A percentile compares a stretch with the other conserved stretches of the same genome.
Conservation (phyloP, 2,113 vertebrate genomes). For the Donacobius atricapilla region DNA sequence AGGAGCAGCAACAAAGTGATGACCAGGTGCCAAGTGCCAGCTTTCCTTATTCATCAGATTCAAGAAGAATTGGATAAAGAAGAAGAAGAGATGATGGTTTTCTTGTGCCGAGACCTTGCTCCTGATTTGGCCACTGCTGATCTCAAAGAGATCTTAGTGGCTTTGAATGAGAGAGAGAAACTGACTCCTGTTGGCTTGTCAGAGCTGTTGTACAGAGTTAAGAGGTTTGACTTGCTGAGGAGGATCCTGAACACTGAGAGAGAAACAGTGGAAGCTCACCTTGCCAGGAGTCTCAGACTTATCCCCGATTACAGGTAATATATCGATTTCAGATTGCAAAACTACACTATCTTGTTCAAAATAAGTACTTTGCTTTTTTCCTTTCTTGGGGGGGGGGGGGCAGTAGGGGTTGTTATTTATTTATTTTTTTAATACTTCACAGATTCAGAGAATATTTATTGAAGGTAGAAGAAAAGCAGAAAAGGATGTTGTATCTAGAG, state of each 20-base stretch:
- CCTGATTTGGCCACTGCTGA: neutral
- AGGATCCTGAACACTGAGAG: conserved; percentile 71
- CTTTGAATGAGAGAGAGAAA: conserved; percentile 63
- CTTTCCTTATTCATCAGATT: conserved; percentile 68
- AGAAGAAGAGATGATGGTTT: conserved; percentile 73
- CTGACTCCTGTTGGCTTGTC: conserved; percentile 51
- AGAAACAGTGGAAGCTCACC: conserved; percentile 63
- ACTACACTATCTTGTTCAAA: neutral
- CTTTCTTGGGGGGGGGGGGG: neutral
- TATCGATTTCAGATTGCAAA: neutral
- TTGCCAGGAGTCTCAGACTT: conserved; percentile 26
- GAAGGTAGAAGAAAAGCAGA: neutral
- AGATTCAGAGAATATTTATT: neutral
- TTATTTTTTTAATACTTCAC: neutral
- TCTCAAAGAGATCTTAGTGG: conserved; percentile 60
- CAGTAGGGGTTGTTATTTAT: neutral
- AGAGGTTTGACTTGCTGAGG: conserved; percentile 84
- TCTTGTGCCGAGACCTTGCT: conserved; percentile 71
- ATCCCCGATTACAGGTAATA: conserved; percentile 86
- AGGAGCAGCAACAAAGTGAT: conserved; percentile 20
- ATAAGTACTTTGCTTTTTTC: neutral
- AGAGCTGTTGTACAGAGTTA: conserved; percentile 80
- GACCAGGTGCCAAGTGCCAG: conserved; percentile 56
- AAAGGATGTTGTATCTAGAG: neutral
- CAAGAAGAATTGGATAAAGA: conserved; percentile 73